Percentiles rank a stretch among this genome's conserved stretches.
phyloP scores from a whole-genome alignment of 2,888 invertebrate species.

The Mactromeris polynyma region DNA sequence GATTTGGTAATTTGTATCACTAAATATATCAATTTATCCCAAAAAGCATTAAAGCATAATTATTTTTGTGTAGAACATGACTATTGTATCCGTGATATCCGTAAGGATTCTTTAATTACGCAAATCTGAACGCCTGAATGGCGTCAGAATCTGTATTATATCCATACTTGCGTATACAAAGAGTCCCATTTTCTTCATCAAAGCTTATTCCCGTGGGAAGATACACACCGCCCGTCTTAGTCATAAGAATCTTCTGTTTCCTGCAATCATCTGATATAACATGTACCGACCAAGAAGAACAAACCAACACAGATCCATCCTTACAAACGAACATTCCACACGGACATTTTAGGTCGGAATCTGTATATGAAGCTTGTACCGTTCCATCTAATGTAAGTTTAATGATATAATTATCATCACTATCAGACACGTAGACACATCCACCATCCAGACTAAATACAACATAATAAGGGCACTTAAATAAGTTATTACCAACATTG shows the following conservation, averaged over 20 bases:
- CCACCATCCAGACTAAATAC: background rate
- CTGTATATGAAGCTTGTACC: background rate
- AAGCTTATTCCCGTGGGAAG: background rate
- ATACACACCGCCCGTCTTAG: background rate
- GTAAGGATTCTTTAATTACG: too few species aligned
- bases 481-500: background rate
- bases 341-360: background rate
- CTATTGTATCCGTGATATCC: too few species aligned
- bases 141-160: too few species aligned
- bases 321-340: conserved; percentile 23
- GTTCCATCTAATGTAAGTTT: conserved; percentile 16
- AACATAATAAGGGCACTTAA: conserved; percentile 29
- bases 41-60: too few species aligned
- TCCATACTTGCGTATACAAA: background rate
- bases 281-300: background rate
- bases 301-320: conserved; percentile 27
- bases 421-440: conserved; percentile 22
- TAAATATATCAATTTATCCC: too few species aligned
- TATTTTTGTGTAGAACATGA: too few species aligned
- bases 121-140: too few species aligned
- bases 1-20: too few species aligned
- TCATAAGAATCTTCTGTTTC: background rate
- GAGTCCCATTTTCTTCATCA: background rate
- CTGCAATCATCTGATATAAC: background rate
- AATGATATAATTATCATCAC: background rate